These are phyloP conservation scores for Coryphaenoides rupestris DNA, from an alignment of 2,113 vertebrate species.

Conservation along the genomic window DNA sequence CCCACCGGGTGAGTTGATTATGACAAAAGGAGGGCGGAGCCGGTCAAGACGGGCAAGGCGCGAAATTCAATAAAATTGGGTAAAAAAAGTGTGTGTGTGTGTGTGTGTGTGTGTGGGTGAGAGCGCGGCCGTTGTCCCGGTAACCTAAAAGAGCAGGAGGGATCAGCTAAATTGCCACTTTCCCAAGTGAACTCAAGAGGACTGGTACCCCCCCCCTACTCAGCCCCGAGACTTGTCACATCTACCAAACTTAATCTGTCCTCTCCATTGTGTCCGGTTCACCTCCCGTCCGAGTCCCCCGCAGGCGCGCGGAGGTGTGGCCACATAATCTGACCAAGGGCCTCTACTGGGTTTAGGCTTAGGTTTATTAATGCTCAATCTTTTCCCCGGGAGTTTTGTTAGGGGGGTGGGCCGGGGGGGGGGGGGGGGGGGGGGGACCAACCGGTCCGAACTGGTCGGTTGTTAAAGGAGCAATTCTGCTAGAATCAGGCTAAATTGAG, in stretches of 20 bases:
- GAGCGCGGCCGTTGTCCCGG: constrained; percentile 32
- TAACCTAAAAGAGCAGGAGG: constrained; percentile 26
- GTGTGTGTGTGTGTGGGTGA: neutral
- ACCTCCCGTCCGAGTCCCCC: constrained; percentile 38
- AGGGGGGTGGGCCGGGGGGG: constrained; percentile 19
- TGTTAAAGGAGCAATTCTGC: constrained; percentile 25
- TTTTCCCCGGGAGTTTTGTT: no score
- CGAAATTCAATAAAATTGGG: neutral
- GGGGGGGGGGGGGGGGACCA: constrained; percentile 25
- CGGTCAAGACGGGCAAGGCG: no score
- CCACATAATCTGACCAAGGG: constrained; percentile 43
- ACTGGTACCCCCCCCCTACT: constrained; percentile 19
- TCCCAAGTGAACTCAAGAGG: constrained; percentile 30
- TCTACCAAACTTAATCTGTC: constrained; percentile 54
- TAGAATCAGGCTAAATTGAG: no score
- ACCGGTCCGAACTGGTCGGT: constrained; percentile 11
- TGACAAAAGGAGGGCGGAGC: neutral
- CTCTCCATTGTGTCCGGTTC: constrained; percentile 52
- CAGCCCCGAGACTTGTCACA: constrained; percentile 46
- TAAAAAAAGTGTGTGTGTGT: neutral
- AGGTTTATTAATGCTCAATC: constrained; percentile 54
- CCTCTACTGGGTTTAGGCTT: constrained; percentile 31
- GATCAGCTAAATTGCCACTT: constrained; percentile 37
- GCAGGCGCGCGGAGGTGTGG: no score
- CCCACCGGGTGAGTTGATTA: no score